Base-by-base conservation (phyloP, 2,113 vertebrate genomes). In the Oncorhynchus gorbuscha region DNA sequence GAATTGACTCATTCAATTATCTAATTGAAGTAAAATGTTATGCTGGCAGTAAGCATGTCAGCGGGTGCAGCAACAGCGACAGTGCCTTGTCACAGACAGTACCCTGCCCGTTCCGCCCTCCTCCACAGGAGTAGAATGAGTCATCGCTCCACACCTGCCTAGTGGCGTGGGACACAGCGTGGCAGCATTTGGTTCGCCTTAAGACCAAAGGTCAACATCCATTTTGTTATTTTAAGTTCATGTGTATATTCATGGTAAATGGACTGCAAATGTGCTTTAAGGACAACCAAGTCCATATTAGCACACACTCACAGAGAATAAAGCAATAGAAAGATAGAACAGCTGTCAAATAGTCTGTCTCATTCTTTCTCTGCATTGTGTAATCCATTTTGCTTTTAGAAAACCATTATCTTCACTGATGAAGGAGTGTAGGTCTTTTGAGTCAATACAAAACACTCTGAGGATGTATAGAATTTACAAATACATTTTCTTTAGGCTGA, bases 151-250 rank as follows among this genome's bases (percentile, higher is more conserved):
- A 81, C 86, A 77, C 85, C 83, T 79, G 81, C 81, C 86, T 79
- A 3, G 2, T 3, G 72, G 80, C 28, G 61, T 69, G 81, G 82
- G 81, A 75, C 86, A 85, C 79, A 68, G 84, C 77, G 78, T 79
- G 81, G 79, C 85, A 79, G 81, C 86, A 77, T 80, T 86, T 84
- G 7, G 84, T 82, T 80, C 61, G 79, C 80, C 68, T 79, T 85
- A 79, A 55, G 16, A 45, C 39, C 88, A 70, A 90, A 90, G 89
- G 90, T 91, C 87, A 91, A 85, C 85, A 85, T 86, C 70, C 65
- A 12, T 45, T 45, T 45, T 12, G 39, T 45, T 45, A 45, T 45
- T 45, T 45, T 45, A 45, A 45, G 39, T 2, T 45, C 39, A 45
- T 39, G 2, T 9, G 8, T 89, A 85, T 85, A 88, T 90, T 86